These are phyloP conservation scores for Acrobasis consociella DNA, from an alignment of 2,888 invertebrate genomes.

Conservation along the genomic window DNA sequence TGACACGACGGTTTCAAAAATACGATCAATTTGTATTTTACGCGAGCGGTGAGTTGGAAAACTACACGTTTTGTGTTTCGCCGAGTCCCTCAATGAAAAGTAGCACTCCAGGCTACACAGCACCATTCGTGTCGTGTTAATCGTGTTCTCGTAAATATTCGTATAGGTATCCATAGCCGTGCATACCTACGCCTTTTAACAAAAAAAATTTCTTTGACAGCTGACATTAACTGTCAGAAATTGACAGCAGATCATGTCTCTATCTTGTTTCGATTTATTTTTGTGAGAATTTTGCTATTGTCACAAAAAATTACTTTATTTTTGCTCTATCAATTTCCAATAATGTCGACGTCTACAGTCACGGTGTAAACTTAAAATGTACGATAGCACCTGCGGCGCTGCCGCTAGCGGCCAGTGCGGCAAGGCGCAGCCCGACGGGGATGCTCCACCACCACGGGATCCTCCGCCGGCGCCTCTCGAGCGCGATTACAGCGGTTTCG, in stretches of 20 bases:
- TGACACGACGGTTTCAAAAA: no score
- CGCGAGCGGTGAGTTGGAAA: no score
- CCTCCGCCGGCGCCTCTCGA: conserved; percentile 83
- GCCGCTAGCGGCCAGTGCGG: conserved; percentile 86
- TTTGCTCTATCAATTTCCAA: neutral
- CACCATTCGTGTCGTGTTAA: no score
- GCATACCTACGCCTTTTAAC: no score
- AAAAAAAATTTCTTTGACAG: neutral
- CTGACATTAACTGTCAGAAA: neutral
- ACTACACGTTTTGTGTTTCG: no score
- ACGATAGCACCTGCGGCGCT: conserved; percentile 77
- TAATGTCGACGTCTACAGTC: conserved; percentile 33
- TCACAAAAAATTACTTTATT: neutral
- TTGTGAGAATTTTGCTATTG: conserved; percentile 5
- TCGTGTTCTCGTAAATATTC: no score
- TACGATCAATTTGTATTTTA: no score
- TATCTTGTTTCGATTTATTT: conserved; percentile 14
- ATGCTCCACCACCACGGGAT: conserved; percentile 84
- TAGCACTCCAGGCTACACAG: no score
- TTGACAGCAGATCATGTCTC: no score
- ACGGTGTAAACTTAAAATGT: conserved; percentile 29
- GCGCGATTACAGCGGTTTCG: conserved; percentile 90
- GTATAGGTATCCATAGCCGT: no score
- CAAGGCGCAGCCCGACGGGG: conserved; percentile 84
- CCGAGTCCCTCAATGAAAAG: no score